Base-by-base conservation (phyloP, 2,797 vertebrate genomes). In the Spheniscus humboldti region DNA sequence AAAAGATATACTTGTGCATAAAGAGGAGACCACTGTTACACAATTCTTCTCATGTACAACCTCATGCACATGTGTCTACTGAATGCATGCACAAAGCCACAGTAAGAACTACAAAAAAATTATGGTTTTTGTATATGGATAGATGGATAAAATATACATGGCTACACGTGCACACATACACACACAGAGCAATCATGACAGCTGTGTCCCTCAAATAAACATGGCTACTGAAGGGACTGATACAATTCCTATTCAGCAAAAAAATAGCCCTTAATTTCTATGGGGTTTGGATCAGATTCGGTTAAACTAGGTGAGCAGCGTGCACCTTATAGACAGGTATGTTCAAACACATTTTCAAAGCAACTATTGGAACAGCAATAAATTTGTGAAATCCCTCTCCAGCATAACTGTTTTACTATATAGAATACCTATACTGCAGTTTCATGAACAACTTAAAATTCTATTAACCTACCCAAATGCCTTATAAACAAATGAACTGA, bases 111-210 rank as follows among this genome's bases (percentile, higher is more conserved):
- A 57, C 25, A 48, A 27, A 81, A 90, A 91, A 90, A 2, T 0
- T 12, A 8, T 1, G 6, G 1, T 0, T 2, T 30, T 52, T 86
- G 35, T 30, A 37, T 24, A 16, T 3, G 47, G 62, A 52, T 6
- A 68, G 12, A 37, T 41, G 5, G 68, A 60, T 28, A 68, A 74
- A 72, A 90, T 41, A 33, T 17, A 66, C 30, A 30, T 1, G 10
- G 35, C 33, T 66, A 63, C 52, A 52, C 0, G 1, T 18, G 16
- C 22, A 31, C 47, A 50, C 19, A 31, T 9, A 39, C 28, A 52
- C 15, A 24, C 3, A 57, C 0, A 83, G 8, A 31, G 25, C 83
- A 47, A 59, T 43, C 12, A 52, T 12, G 71, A 55, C 18, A 75
- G 50, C 14, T 81, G 18, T 18, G 64, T 28, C 56, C 27, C 48